Percentiles rank a stretch among this genome's conserved stretches.
These are phyloP conservation scores for Drosophila diplacantha DNA, from an alignment of 2,888 invertebrate genomes.

Conservation along the genomic window DNA sequence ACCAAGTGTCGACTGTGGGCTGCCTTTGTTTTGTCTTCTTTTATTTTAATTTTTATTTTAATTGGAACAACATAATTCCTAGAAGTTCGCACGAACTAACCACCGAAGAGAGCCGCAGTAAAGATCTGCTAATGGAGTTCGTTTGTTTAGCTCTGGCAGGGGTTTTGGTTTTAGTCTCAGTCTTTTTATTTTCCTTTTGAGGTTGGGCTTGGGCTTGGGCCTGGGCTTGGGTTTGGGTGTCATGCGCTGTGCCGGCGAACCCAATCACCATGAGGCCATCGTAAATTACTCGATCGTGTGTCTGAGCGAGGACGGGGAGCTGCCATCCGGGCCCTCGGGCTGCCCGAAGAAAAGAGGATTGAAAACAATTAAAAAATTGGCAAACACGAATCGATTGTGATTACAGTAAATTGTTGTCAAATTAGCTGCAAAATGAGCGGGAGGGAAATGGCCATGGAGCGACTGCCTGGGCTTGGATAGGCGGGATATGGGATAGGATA, in stretches of 20 bases:
- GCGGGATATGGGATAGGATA: conserved; percentile 23
- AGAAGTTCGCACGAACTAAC: conserved; percentile 73
- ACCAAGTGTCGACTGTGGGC: conserved; percentile 60
- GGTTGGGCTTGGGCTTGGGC: conserved; percentile 8
- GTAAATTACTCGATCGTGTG: conserved; percentile 75
- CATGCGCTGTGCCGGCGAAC: conserved; percentile 55
- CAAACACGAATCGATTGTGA: conserved; percentile 76
- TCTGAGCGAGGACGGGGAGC: conserved; percentile 34
- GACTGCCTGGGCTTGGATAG: conserved; percentile 21
- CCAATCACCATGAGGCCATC: conserved; percentile 72
- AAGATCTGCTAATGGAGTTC: conserved; percentile 69
- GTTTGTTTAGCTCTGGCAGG: conserved; percentile 49
- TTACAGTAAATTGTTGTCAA: conserved; percentile 75
- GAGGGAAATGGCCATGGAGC: conserved; percentile 7
- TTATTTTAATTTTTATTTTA: conserved; percentile 74
- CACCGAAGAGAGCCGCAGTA: conserved; percentile 39
- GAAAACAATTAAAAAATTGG: conserved; percentile 76
- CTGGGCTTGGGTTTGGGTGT: conserved; percentile 47
- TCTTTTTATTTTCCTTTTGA: conserved; percentile 15
- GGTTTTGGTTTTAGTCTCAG: conserved; percentile 13
- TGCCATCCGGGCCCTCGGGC: conserved; percentile 10
- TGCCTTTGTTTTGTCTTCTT: conserved; percentile 49
- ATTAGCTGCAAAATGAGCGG: conserved; percentile 72
- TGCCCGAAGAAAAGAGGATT: conserved; percentile 65
- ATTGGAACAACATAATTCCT: conserved; percentile 78